Evolutionary conservation across 2,113 vertebrate genomes (phyloP), one percentile per base, ranked within the genome.

Genomic region (Athene cunicularia): DNA sequence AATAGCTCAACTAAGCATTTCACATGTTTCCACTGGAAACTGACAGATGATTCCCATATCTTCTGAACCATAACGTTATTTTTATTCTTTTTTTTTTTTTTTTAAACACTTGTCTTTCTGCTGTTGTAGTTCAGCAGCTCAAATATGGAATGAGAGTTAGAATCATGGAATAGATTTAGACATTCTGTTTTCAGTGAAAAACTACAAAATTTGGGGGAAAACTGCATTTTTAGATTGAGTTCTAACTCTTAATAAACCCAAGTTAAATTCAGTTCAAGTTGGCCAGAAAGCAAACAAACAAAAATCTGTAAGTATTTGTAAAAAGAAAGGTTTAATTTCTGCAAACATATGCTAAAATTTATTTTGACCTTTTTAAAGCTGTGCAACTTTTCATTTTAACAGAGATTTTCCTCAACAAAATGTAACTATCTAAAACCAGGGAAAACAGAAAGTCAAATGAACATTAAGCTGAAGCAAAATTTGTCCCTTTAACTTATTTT

Each of bases 21-120:
- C 8, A 73, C 0, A 0, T 28, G 3, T 56, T 71, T 58, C 32
- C 3, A 0, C 49, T 64, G 72, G 68, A 81, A 87, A 43, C 9
- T 62, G 18, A 26, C 33, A 80, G 35, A 50, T 79, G 47, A 71
- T 53, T 93, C 26, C 19, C 58, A 0, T 53, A 24, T 66, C 32
- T 91, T 91, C 43, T 80, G 35, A 86, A 52, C 11, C 19, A 63
- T 52, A 55, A 37, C 14, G 3, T 16, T 50, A 6, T 70, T 64
- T 43, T 60, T 1, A 37, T 62, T 23, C 1, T 52, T 58, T 43
- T 64, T 63, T 63, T 86, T 37, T 52, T 58, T 43, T 64, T 63
- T 63, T 86, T 37, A 37, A 70, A 49, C 6, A 27, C 5, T 49
- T 58, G 4, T 73, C 7, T 55, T 92, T 87, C 30, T 91, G 22